Base-by-base conservation (phyloP, 2,113 vertebrate species). In the Delphinus delphis region DNA sequence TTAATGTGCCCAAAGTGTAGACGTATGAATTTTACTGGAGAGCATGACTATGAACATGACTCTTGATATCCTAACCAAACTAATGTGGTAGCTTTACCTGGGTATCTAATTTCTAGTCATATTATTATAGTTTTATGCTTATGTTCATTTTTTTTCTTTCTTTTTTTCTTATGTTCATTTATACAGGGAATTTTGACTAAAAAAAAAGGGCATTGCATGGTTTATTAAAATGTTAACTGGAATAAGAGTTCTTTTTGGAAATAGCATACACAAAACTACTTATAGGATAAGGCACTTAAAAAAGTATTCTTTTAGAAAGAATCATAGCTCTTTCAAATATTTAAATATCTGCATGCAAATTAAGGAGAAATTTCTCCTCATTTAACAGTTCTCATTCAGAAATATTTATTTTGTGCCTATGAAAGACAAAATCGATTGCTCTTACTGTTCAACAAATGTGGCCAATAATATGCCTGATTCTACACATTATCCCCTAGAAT, bases 161-260 rank as follows among this genome's bases (percentile, higher is more conserved):
- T 50, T 50, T 50, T 50, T 50, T 50, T 50, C n/a, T 65, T n/a
- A 47, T 93, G 31, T 62, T 87, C 18, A 38, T 28, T 96, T 79
- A 28, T 50, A 3, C 31, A 88, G 38, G 67, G 36, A 84, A 55
- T 91, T 85, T 88, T 77, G 87, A 93, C 13, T 84, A 2, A 5
- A 77, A 68, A 68, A 88, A 90, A 80, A 25, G 4, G 8, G 1
- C 6, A 86, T 36, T 26, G 7, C 1, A 23, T 60, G 3, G 3
- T 50, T 81, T 86, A 58, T 84, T 97, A 47, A 94, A 93, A 92
- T 80, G 9, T 70, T 87, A n/a, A 41, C 33, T 47, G 6, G 62
- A 79, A 67, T 91, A 86, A 62, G 17, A 63, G 12, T 83, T 96
- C 18, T 13, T 91, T 86, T 94, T n/a, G 92, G n/a, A 90, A 84